Conservation (phyloP, 2,888 invertebrate species). For the Acrobasis consociella region DNA sequence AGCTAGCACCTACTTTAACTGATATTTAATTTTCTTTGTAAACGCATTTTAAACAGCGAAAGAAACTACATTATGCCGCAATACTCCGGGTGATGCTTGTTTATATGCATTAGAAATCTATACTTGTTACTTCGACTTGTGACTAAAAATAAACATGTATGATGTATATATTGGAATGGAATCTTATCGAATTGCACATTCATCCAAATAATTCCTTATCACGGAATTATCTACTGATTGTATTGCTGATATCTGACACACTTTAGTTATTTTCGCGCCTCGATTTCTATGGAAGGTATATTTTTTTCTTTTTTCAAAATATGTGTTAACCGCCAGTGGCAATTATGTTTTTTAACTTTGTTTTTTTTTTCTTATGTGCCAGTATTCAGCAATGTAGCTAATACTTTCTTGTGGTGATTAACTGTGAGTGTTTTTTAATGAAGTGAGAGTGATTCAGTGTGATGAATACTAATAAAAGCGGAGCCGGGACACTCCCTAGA, state of each 20-base stretch:
- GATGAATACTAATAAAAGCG: slow-evolving; percentile 6
- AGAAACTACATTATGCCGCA: too few relatives aligned
- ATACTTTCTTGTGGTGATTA: background rate
- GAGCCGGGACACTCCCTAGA: slow-evolving; percentile 52
- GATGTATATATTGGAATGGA: background rate
- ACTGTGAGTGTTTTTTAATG: slow-evolving; percentile 1
- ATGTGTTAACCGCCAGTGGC: background rate
- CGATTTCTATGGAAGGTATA: background rate
- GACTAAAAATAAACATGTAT: slow-evolving; percentile 3
- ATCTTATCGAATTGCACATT: slow-evolving; percentile 15
- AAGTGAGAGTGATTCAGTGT: slow-evolving; percentile 15
- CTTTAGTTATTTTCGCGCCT: slow-evolving; percentile 12
- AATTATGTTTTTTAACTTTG: background rate
- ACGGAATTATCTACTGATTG: slow-evolving; percentile 11
- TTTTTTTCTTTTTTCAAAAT: slow-evolving; percentile 2
- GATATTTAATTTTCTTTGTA: too few relatives aligned
- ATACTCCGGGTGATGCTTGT: too few relatives aligned
- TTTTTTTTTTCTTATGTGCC: slow-evolving; percentile 1
- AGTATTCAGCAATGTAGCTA: background rate
- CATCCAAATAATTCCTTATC: slow-evolving; percentile 19
- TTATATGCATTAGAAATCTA: background rate
- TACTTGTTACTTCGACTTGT: too few relatives aligned
- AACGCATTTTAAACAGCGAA: too few relatives aligned
- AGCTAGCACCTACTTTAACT: too few relatives aligned
- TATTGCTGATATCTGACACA: slow-evolving; percentile 7